Conservation (phyloP, 1,140 invertebrate genomes). For the Camponotus pennsylvanicus region DNA sequence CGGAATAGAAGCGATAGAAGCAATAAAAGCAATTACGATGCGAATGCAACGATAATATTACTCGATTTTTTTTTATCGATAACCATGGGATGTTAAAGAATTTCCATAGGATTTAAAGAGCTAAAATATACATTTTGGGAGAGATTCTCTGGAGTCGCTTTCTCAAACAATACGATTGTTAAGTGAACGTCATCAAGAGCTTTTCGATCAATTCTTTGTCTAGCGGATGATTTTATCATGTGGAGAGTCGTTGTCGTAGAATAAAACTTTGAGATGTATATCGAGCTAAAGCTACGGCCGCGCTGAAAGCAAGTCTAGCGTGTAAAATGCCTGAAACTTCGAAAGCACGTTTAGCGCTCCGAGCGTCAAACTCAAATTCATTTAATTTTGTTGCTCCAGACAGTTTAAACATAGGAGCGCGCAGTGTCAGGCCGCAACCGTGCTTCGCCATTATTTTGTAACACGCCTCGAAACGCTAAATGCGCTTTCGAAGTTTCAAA, state of each 20-base stretch:
- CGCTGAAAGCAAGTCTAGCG: conserved; percentile 43
- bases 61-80: background rate
- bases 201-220: conserved; percentile 39
- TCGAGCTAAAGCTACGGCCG: conserved; percentile 18
- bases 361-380: conserved; percentile 58
- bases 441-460: conserved; percentile 60
- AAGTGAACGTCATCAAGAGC: conserved; percentile 39
- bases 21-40: background rate
- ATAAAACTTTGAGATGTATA: conserved; percentile 55
- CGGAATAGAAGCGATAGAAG: background rate
- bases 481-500: conserved; percentile 62
- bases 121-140: background rate
- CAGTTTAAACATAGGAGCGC: conserved; percentile 58
- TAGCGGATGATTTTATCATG: background rate
- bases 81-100: conserved; percentile 4
- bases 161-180: background rate
- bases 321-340: conserved; percentile 58
- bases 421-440: conserved; percentile 54
- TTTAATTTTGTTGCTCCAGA: conserved; percentile 63
- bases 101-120: background rate
- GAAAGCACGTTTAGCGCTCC: conserved; percentile 43
- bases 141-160: background rate
- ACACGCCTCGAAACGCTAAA: conserved; percentile 58
- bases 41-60: conserved; percentile 5
- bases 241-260: conserved; percentile 14